These are phyloP conservation scores for Cassiopea andromeda DNA, from an alignment of 30 jellyfish, hydroid and myxozoan genomes.

Conservation along the genomic window DNA sequence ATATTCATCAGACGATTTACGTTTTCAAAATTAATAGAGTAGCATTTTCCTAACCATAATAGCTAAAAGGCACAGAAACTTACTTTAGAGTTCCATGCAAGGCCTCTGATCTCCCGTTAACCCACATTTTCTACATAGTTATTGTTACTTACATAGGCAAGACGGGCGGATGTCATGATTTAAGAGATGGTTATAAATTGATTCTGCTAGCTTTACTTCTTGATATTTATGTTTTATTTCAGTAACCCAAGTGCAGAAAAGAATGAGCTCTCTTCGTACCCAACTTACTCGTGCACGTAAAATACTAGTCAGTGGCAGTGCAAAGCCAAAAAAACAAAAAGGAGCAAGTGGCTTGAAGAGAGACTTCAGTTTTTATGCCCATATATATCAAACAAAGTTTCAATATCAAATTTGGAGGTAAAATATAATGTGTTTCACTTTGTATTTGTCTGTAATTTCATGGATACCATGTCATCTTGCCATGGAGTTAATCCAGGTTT, in stretches of 20 bases:
- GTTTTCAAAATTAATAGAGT: no score
- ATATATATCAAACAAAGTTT: constrained; percentile 10
- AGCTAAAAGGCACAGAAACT: no score
- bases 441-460: background rate
- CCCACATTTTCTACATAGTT: background rate
- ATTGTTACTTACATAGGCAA: background rate
- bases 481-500: constrained; percentile 18
- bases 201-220: background rate
- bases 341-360: constrained; percentile 14
- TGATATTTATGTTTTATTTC: background rate
- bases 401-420: constrained; percentile 23
- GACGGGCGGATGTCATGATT: background rate
- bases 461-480: constrained; percentile 30
- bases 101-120: background rate
- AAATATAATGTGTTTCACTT: background rate
- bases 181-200: background rate
- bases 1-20: background rate
- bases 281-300: constrained; percentile 33
- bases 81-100: background rate
- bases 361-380: constrained; percentile 13
- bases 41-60: no score
- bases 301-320: constrained; percentile 33
- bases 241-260: constrained; percentile 29
- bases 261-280: constrained; percentile 29
- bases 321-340: constrained; percentile 23